Base-by-base conservation (phyloP, 1,140 invertebrate genomes). In the Drosophila nigrodunni region DNA sequence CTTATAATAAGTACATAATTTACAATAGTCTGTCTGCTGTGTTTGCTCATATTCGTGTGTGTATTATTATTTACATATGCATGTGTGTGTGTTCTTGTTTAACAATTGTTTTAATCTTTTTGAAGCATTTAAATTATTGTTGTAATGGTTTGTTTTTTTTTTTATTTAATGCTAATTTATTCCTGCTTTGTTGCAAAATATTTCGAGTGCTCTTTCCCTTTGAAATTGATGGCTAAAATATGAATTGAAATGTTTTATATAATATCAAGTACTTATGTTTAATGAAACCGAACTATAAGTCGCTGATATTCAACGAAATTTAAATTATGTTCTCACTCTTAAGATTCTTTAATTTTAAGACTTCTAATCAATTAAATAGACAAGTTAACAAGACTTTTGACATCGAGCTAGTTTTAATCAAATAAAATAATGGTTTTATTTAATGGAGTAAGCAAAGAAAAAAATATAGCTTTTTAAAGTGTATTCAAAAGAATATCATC, bases 1-100 rank as follows among this genome's bases (percentile, higher is more conserved):
- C 72, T 75, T 77, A 82, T 77, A 88, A 79, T 77, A 61, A 88
- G 79, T 87, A 87, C 64, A 71, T 87, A 79, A 88, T 87, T 87
- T 87, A 88, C 82, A 87, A 79, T 82, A 18, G 15, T 57, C 54
- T 78, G 55, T 69, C 65, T 78, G 30, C 9, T 57, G 15, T 54
- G 18, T 71, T 9, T 66, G 15, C 25, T 30, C 25, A 30, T 44
- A 10, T 46, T 1, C 11, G 25, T 62, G 67, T 73, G 18, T 74
- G 21, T 57, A 37, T 70, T 62, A 70, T 57, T 76, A 81, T 66
- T 66, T 77, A 65, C 61, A 80, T 76, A 66, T 62, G 49, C 54
- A 7, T 43, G 41, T 59, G 30, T 41, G 41, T 43, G 50, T 59
- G 43, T 39, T 35, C 34, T 57, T 61, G 13, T 52, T n/a, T 67